Percentiles rank a stretch among this genome's conserved stretches.
Evolutionary conservation across 2,888 invertebrate genomes (phyloP).

Genomic region (Tuta absoluta): DNA sequence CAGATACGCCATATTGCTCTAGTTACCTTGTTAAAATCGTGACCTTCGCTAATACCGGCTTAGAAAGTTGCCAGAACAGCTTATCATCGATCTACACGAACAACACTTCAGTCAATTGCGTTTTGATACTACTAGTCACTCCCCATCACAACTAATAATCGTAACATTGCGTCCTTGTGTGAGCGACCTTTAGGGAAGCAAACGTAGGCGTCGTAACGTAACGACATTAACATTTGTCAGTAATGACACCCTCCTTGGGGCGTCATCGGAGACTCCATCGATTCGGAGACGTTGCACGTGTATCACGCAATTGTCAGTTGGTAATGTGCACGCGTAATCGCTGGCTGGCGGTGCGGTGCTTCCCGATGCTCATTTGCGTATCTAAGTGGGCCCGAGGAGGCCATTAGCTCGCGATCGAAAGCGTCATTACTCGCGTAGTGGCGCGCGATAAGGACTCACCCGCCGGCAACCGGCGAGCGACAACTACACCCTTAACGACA

Average conservation of each 20-base stretch:
- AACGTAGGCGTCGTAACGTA: slow-evolving; percentile 17
- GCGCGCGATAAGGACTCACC: slow-evolving; percentile 68
- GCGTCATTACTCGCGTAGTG: slow-evolving; percentile 75
- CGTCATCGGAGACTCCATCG: slow-evolving; percentile 27
- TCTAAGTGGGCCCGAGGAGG: slow-evolving; percentile 77
- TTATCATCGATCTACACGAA: background rate
- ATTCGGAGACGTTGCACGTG: slow-evolving; percentile 44
- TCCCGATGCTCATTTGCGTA: slow-evolving; percentile 79
- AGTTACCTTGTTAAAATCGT: slow-evolving; percentile 51
- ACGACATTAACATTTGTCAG: slow-evolving; percentile 29
- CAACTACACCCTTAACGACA: slow-evolving; percentile 68
- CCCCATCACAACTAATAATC: background rate
- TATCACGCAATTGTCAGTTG: slow-evolving; percentile 45
- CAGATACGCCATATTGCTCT: slow-evolving; percentile 47
- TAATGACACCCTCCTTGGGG: slow-evolving; percentile 28
- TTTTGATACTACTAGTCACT: slow-evolving; percentile 1
- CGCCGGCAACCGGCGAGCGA: slow-evolving; percentile 52
- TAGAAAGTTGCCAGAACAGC: background rate
- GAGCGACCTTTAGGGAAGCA: slow-evolving; percentile 21
- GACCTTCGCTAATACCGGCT: slow-evolving; percentile 24
- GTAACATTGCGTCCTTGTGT: background rate
- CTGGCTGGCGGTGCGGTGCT: slow-evolving; percentile 52
- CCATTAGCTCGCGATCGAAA: slow-evolving; percentile 79
- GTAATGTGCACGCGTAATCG: slow-evolving; percentile 58
- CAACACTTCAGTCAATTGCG: background rate